Evolutionary conservation across 2,113 vertebrate species (phyloP).

Genomic region (Pachyramphus minor): DNA sequence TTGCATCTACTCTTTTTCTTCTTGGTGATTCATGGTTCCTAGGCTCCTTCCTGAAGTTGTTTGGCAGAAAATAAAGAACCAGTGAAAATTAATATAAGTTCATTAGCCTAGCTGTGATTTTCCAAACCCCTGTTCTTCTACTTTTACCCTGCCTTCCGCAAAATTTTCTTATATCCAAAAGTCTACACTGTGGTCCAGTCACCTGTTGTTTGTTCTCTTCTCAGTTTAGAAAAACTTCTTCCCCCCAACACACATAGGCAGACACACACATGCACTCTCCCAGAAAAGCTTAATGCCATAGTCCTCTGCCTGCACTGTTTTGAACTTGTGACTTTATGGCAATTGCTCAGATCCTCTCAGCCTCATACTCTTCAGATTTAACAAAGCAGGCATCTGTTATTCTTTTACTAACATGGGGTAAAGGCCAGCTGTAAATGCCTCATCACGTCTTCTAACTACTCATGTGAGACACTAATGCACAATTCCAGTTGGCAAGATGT

Average conservation of each 20-base stretch:
- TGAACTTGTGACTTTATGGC: background rate
- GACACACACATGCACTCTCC: background rate
- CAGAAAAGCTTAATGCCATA: background rate
- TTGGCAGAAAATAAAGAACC: background rate
- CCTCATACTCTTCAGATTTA: background rate
- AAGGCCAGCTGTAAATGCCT: conserved; percentile 8
- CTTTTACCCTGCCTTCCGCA: background rate
- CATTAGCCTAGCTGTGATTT: background rate
- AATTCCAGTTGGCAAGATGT: background rate
- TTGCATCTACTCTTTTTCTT: background rate
- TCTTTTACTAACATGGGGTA: background rate
- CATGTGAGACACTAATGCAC: background rate
- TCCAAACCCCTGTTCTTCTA: background rate
- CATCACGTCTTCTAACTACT: background rate
- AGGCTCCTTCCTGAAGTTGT: background rate
- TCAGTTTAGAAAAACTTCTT: background rate
- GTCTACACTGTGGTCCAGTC: background rate
- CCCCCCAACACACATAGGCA: background rate
- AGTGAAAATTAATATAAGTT: background rate
- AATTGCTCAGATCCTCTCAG: background rate
- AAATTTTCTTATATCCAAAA: background rate
- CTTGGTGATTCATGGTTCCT: background rate
- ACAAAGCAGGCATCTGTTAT: background rate
- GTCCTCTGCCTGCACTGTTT: background rate
- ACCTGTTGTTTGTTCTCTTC: background rate